Evolutionary conservation across 2,113 vertebrate species (phyloP), one percentile per base, ranked within the genome.

Genomic region (Alces alces): DNA sequence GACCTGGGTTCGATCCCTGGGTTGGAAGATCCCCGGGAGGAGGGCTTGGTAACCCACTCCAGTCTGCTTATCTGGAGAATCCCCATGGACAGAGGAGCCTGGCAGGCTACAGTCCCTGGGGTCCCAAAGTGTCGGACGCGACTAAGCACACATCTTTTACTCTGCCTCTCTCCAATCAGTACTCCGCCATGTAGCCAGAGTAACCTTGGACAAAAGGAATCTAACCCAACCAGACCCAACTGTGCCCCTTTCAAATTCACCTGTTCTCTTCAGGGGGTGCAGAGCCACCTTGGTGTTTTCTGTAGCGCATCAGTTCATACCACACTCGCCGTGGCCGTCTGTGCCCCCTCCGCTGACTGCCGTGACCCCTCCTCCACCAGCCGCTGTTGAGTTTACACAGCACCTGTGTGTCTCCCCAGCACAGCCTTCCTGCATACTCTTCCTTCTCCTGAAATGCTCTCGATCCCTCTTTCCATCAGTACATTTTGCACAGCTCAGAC

Each of bases 231-330:
- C 52, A 54, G 39, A 9, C 13, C 43, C 30, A 33, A 3, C 55
- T 11, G 7, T 0, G 21, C 12, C 13, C 39, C 43, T 80, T 92
- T 66, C 52, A 25, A 15, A 6, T 25, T 36, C 25, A 39, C 30
- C 9, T n/a, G 0, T 14, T 58, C 54, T 52, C 21, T 54, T n/a
- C 58, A 43, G 57, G 21, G 4, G 23, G 23, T 64, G 19, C 43
- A 30, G 25, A 58, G 9, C 19, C 23, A 27, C n/a, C 58, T 45
- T 0, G 0, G 1, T 2, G 4, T 16, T 33, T 43, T 30, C 66
- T 13, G 5, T 14, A 6, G 25, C 2, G 19, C 8, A 0, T 8
- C 27, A 2, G 0, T 28, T 45, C 43, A 10, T 1, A 3, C 13
- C 43, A 15, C 9, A 0, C 13, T 52, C 19, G 0, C 66, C 33